Conservation (phyloP, 2,113 vertebrate genomes). For the Phalacrocorax carbo region DNA sequence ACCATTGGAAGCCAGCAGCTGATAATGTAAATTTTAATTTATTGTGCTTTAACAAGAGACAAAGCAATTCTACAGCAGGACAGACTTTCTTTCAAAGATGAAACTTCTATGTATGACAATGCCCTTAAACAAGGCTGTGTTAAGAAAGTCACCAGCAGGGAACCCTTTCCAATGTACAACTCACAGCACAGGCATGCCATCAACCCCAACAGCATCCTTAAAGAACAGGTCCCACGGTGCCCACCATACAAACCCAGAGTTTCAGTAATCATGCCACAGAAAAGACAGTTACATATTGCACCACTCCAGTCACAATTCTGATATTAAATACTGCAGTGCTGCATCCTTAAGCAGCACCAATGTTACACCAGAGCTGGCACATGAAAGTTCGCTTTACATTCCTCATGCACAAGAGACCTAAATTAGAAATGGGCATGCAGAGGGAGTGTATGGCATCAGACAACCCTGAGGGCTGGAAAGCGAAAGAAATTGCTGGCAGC, state of each 20-base stretch:
- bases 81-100: not conserved
- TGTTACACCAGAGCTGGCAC: not conserved
- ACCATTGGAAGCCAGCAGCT: not conserved
- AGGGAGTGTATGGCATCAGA: not conserved
- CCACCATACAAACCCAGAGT: not conserved
- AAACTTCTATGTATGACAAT: not conserved
- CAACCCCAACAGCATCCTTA: not conserved
- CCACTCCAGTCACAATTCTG: not conserved
- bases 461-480: not conserved
- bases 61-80: not conserved
- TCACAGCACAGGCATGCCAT: not conserved
- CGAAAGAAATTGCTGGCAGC: constrained; percentile 29
- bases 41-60: not conserved
- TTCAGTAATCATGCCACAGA: not conserved
- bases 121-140: not conserved
- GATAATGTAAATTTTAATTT: not conserved
- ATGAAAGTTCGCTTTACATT: not conserved
- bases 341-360: not conserved
- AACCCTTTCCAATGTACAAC: not conserved
- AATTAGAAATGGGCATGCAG: constrained; percentile 10
- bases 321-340: not conserved
- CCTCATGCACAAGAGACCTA: not conserved
- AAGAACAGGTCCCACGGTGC: not conserved
- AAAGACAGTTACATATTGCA: not conserved
- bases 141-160: not conserved